phyloP scores from a whole-genome alignment of 2,797 vertebrate genomes.

The Somateria mollissima region DNA sequence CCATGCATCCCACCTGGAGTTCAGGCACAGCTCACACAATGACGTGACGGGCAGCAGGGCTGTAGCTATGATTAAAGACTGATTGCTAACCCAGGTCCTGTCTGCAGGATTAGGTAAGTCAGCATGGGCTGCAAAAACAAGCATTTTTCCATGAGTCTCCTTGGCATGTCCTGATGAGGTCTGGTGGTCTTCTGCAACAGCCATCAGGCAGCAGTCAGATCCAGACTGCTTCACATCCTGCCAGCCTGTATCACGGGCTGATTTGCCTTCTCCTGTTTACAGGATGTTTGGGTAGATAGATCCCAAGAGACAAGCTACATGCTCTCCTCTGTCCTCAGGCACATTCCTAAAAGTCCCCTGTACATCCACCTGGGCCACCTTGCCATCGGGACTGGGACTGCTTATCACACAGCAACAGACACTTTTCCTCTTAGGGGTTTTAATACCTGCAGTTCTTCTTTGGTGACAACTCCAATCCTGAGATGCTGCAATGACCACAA shows the following conservation, averaged over 20 bases:
- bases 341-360: neutral
- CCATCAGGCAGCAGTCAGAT: neutral
- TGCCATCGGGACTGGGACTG: neutral
- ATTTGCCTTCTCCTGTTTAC: neutral
- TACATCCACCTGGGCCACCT: neutral
- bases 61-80: neutral
- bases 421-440: neutral
- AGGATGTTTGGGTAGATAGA: neutral
- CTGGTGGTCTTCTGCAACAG: neutral
- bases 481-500: neutral
- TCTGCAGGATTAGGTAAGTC: neutral
- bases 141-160: neutral
- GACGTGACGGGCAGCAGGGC: neutral
- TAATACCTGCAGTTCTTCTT: neutral
- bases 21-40: accelerated
- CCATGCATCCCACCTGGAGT: neutral
- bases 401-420: neutral
- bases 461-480: neutral
- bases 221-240: too few relatives aligned
- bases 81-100: accelerated
- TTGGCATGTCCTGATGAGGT: neutral
- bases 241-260: neutral
- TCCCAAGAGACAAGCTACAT: neutral
- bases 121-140: neutral
- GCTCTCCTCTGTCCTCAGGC: neutral